phyloP scores from a whole-genome alignment of 2,797 vertebrate genomes.

The Tragelaphus eurycerus region DNA sequence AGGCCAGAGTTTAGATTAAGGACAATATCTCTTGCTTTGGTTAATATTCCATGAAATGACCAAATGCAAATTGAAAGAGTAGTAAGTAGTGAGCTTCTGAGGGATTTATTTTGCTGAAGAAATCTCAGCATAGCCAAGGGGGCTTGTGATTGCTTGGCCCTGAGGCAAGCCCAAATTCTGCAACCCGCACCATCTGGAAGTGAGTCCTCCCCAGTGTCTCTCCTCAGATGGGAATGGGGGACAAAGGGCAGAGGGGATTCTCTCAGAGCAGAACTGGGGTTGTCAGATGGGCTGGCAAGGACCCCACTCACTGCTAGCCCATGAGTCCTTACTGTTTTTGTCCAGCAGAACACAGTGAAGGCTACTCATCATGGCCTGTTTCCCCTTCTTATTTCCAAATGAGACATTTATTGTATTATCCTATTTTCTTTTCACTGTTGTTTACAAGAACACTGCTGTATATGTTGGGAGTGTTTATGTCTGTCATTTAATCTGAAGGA shows the following conservation, averaged over 20 bases:
- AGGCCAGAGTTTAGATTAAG: not conserved
- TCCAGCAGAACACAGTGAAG: not conserved
- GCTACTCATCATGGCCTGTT: not conserved
- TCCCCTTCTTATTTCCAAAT: not conserved
- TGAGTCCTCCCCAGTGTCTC: not conserved
- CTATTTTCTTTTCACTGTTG: not conserved
- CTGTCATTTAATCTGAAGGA: not conserved
- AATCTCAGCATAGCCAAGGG: not conserved
- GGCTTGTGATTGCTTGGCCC: not conserved
- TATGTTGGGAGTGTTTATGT: not conserved
- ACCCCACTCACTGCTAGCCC: not conserved
- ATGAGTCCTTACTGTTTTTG: rapidly evolving
- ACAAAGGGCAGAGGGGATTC: not conserved
- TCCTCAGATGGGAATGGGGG: not conserved
- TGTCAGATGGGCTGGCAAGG: not conserved
- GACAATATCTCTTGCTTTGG: not conserved
- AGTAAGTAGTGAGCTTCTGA: not conserved
- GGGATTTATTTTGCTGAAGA: not conserved
- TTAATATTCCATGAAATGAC: conserved; percentile 48
- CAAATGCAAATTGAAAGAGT: not conserved
- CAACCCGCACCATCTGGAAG: not conserved
- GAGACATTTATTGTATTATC: not conserved
- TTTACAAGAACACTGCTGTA: not conserved
- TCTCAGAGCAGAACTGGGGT: not conserved
- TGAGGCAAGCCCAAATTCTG: not conserved